Conservation (phyloP, 2,113 vertebrate genomes). For the Chlorodrepanis virens region DNA sequence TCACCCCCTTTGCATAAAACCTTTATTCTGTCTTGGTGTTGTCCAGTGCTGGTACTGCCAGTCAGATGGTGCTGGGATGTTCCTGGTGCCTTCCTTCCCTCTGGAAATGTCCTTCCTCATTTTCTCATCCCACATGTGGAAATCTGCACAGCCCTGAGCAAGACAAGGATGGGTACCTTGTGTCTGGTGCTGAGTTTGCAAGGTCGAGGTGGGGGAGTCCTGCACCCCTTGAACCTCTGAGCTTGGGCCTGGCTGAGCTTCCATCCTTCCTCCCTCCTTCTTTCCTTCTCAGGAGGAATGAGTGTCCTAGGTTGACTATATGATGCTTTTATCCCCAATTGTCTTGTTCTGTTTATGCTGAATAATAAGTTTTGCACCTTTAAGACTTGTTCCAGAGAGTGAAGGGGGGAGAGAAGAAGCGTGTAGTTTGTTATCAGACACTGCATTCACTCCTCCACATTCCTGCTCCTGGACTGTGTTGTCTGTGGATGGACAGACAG, state of each 20-base stretch:
- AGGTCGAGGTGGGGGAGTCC: accelerated
- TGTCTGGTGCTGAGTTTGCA: not conserved
- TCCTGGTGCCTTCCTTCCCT: not conserved
- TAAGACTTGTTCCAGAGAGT: no score
- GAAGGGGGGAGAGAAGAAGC: no score
- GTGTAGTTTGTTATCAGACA: no score
- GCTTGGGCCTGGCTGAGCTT: not conserved
- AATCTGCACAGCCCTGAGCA: not conserved
- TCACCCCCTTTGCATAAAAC: not conserved
- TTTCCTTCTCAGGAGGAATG: not conserved
- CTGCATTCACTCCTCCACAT: no score
- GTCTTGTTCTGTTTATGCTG: no score
- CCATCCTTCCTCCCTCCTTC: not conserved
- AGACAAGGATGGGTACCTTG: not conserved
- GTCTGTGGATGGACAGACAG: no score
- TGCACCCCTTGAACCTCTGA: accelerated
- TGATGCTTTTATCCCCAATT: no score
- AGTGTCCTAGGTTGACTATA: no score
- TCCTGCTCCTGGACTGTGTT: no score
- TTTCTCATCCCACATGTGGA: not conserved
- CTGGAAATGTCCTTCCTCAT: not conserved
- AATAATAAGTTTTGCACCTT: no score
- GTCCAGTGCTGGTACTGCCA: not conserved
- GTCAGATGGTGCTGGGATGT: not conserved
- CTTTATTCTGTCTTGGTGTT: not conserved